phyloP scores from a whole-genome alignment of 2,113 vertebrate species.

The Agapornis roseicollis region DNA sequence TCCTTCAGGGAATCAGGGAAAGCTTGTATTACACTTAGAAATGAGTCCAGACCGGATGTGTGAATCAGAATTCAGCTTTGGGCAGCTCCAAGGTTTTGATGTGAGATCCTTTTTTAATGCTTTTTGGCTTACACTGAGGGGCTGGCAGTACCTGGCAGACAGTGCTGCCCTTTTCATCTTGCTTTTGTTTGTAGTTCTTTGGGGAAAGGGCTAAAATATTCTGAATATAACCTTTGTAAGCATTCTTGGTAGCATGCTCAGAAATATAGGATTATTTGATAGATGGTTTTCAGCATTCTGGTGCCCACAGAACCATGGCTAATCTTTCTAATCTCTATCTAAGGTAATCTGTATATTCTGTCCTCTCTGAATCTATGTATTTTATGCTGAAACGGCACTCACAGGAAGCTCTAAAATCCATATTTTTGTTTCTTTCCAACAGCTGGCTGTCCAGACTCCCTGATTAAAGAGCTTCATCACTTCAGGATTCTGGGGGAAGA shows the following conservation, averaged over 20 bases:
- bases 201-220: conserved; percentile 49
- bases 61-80: conserved; percentile 32
- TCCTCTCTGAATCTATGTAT: background rate
- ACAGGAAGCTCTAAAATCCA: conserved; percentile 12
- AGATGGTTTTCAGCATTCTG: conserved; percentile 28
- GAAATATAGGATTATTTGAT: conserved; percentile 41
- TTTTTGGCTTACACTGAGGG: background rate
- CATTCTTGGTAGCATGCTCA: background rate
- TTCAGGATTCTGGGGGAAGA: conserved; percentile 89
- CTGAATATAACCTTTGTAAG: conserved; percentile 33
- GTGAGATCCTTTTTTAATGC: conserved; percentile 32
- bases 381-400: background rate
- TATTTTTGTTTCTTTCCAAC: conserved; percentile 62
- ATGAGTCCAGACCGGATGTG: background rate
- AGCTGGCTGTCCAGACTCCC: conserved; percentile 87
- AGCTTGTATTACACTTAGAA: background rate
- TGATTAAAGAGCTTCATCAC: conserved; percentile 92
- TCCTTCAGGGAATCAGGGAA: background rate
- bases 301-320: background rate
- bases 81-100: background rate
- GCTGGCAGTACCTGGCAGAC: background rate
- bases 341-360: conserved; percentile 41
- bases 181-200: conserved; percentile 45
- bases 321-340: conserved; percentile 63
- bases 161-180: conserved; percentile 47